phyloP scores from a whole-genome alignment of 2,113 vertebrate species.

The Trochalopteron elliotii region DNA sequence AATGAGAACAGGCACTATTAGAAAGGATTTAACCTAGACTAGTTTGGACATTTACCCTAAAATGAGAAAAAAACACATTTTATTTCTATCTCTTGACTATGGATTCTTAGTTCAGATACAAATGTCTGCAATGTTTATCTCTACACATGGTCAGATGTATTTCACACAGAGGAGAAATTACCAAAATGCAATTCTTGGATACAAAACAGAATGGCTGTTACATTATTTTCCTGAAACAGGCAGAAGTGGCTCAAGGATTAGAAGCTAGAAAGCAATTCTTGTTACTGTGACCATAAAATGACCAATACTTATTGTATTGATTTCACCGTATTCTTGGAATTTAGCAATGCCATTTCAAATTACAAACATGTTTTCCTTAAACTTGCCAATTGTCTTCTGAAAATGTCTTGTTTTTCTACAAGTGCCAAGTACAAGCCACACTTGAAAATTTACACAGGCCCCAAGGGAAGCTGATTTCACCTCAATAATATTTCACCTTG shows the following conservation, averaged over 20 bases:
- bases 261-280: not conserved
- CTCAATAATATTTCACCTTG: not conserved
- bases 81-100: not conserved
- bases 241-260: not conserved
- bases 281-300: not conserved
- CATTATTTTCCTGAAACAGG: not conserved
- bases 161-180: not conserved
- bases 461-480: not conserved
- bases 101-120: not conserved
- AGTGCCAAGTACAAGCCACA: not conserved
- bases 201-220: not conserved
- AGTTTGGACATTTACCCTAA: not conserved
- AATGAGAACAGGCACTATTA: not conserved
- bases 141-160: not conserved
- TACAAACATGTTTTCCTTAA: not conserved
- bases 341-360: not conserved
- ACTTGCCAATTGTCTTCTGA: not conserved
- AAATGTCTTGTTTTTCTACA: not conserved
- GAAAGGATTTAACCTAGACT: not conserved
- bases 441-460: not conserved
- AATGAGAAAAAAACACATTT: not conserved
- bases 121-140: not conserved
- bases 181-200: not conserved
- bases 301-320: not conserved
- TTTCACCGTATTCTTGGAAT: not conserved